phyloP scores from a whole-genome alignment of 2,113 vertebrate species.

The Crypturellus undulatus region DNA sequence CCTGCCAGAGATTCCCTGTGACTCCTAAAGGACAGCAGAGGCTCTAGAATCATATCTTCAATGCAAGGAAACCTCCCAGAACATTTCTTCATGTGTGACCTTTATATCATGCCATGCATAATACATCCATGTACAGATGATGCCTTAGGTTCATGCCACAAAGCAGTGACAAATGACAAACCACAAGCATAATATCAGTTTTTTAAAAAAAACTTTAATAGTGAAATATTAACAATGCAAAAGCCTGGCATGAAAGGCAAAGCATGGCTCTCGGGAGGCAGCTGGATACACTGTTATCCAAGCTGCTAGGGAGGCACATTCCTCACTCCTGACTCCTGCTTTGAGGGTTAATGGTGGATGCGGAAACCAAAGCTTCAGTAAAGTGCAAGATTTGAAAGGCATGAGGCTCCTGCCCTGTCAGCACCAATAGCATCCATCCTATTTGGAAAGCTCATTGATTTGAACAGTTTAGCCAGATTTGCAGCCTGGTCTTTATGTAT shows the following conservation, averaged over 20 bases:
- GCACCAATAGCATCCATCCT: too few relatives aligned
- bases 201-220: background rate
- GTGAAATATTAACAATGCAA: background rate
- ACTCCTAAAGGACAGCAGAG: background rate
- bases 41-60: background rate
- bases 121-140: background rate
- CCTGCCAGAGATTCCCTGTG: background rate
- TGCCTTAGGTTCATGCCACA: too few relatives aligned
- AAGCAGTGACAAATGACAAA: background rate
- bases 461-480: background rate
- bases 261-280: background rate
- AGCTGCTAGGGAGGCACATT: fast-evolving
- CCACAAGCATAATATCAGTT: background rate
- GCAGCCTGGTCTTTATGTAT: background rate
- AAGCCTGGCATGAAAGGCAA: background rate
- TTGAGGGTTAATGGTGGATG: too few relatives aligned
- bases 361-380: background rate
- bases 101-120: background rate
- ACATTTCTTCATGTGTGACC: background rate
- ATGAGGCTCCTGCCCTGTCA: background rate
- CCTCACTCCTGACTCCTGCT: background rate
- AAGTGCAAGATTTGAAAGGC: background rate
- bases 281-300: background rate
- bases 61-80: background rate
- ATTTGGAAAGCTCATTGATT: background rate